Conservation (phyloP, 1,140 invertebrate species). For the Drosophila ogumai region DNA sequence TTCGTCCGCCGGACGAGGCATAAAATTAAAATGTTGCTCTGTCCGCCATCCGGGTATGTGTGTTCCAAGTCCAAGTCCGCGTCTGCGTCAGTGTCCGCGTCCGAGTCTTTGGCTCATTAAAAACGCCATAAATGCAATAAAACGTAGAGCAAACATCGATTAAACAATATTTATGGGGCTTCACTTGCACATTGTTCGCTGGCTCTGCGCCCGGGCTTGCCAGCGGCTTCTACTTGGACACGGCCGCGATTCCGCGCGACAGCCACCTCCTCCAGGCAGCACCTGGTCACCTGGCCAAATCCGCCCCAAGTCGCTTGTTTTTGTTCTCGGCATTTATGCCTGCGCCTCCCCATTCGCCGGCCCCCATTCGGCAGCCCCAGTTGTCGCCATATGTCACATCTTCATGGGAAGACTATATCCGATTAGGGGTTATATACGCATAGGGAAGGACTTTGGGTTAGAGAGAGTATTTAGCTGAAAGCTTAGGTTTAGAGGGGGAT, state of each 20-base stretch:
- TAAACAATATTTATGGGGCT: slow-evolving; percentile 85
- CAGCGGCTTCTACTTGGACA: slow-evolving; percentile 37
- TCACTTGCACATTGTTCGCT: slow-evolving; percentile 84
- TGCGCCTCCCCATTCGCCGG: slow-evolving; percentile 8
- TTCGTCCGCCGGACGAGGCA: slow-evolving; percentile 54
- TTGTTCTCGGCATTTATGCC: slow-evolving; percentile 28
- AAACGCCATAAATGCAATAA: slow-evolving; percentile 85
- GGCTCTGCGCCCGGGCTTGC: slow-evolving; percentile 59
- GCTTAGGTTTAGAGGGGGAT: not conserved
- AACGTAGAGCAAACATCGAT: slow-evolving; percentile 85
- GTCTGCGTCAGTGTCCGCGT: not conserved
- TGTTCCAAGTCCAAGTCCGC: slow-evolving; percentile 9
- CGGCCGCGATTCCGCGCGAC: slow-evolving; percentile 52
- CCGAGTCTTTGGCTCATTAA: slow-evolving; percentile 69
- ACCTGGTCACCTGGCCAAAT: slow-evolving; percentile 22
- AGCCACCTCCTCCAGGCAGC: slow-evolving; percentile 7
- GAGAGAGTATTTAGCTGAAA: not conserved
- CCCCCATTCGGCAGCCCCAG: slow-evolving; percentile 19
- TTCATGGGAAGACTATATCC: slow-evolving; percentile 10
- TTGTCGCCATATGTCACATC: slow-evolving; percentile 22
- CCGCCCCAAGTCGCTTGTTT: slow-evolving; percentile 34
- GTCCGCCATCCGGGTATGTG: slow-evolving; percentile 3
- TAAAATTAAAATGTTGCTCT: slow-evolving; percentile 84
- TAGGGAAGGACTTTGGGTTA: slow-evolving; percentile 10
- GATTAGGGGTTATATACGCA: slow-evolving; percentile 1